These are phyloP conservation scores for Mesoclemmys tuberculata DNA, from an alignment of 2,113 vertebrate genomes.

Conservation along the genomic window DNA sequence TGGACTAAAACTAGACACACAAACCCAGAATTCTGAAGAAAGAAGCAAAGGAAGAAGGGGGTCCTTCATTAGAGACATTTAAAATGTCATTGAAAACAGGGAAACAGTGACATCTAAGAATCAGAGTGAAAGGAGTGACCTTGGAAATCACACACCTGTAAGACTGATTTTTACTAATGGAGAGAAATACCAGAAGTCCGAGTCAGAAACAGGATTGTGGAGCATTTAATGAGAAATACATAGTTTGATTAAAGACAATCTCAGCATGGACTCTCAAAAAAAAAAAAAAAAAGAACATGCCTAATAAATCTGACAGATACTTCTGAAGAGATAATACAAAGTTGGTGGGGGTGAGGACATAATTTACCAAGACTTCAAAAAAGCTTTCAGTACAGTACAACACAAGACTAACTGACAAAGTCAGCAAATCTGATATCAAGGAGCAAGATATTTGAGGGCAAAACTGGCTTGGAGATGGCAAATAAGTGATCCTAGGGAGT, in stretches of 20 bases:
- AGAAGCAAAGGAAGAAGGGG: background rate
- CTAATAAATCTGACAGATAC: conserved; percentile 5
- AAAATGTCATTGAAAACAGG: background rate
- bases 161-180: background rate
- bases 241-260: conserved; percentile 32
- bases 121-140: background rate
- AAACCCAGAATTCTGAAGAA: background rate
- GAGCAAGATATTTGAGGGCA: background rate
- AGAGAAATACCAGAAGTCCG: background rate
- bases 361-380: conserved; percentile 7
- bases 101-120: background rate
- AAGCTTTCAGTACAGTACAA: background rate
- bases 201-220: background rate
- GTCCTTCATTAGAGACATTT: background rate
- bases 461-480: background rate
- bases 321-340: conserved; percentile 21
- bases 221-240: background rate
- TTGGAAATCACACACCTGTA: background rate
- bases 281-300: background rate
- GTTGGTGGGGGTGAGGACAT: background rate
- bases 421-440: background rate
- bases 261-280: conserved; percentile 1
- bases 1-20: background rate
- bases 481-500: background rate
- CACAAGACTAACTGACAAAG: background rate